Evolutionary conservation across 2,888 invertebrate species (phyloP), one percentile per base, ranked within the genome.

Genomic region (Calliscelio sp.): DNA sequence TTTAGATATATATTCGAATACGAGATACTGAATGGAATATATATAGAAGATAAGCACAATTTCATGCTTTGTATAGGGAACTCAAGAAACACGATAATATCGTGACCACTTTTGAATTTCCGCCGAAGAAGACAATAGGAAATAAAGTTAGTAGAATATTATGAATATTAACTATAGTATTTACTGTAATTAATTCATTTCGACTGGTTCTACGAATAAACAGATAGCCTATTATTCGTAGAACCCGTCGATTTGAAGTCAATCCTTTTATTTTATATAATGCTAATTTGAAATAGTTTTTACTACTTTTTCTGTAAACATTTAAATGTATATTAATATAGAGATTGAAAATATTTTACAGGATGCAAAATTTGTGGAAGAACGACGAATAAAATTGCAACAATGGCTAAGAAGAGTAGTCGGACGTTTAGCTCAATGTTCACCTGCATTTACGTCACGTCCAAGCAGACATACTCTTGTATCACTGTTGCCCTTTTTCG

Each of bases 1-100:
- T 78, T 38, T 25, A 97, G 97, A 95, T 97, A 88, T 97, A 96
- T 89, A 92, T 98, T 41, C 95, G 97, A 88, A 96, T 98, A 66
- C 95, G 96, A 55, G 96, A 96, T 89, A 98, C 97, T 86, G 98
- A 99, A 92, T 99, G 99, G 99, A 98, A 97, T 90, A 96, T 99
- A n/a, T 98, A 98, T 92, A 95, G 98, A 87, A 95, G 99, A 90
- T 99, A 99, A 92, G 97, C 98, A 7, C 98, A 99, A 93, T 99
- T 99, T 93, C 95, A 97, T 92, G 96, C 97, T 85, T 94, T 99
- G 28, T 98, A 99, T 92, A 95, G 95, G 83, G 96, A 97, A 88
- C 94, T 98, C 49, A 97, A 97, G 91, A 98, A 97, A 91, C 95
- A 96, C 90, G 97, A 97, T 91, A 95, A 96, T 0, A 94, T 96